phyloP scores from a whole-genome alignment of 2,797 vertebrate genomes.

The Sebastes vulpes region DNA sequence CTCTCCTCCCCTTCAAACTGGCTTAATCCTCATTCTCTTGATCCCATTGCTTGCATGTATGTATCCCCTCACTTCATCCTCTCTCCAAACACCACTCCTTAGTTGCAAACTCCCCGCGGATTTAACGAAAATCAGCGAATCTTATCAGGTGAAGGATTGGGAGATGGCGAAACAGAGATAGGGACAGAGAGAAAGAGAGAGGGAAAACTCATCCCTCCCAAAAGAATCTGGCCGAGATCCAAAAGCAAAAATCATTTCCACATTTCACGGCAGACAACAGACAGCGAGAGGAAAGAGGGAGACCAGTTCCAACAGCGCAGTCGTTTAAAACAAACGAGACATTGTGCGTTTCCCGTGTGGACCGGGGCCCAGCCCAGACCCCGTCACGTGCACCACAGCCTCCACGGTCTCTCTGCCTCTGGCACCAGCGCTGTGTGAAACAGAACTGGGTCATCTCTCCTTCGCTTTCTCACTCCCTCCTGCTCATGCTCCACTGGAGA shows the following conservation, averaged over 20 bases:
- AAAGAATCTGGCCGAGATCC: slow-evolving; percentile 83
- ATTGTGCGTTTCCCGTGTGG: slow-evolving; percentile 83
- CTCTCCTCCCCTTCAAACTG: slow-evolving; percentile 41
- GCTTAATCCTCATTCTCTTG: slow-evolving; percentile 48
- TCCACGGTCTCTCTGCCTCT: slow-evolving; percentile 72
- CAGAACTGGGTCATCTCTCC: slow-evolving; percentile 84
- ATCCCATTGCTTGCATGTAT: slow-evolving; percentile 46
- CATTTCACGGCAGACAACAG: slow-evolving; percentile 87
- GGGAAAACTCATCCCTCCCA: slow-evolving; percentile 73
- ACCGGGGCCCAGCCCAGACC: slow-evolving; percentile 77
- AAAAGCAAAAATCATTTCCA: slow-evolving; percentile 90
- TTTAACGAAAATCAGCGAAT: slow-evolving; percentile 39
- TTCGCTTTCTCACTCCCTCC: slow-evolving; percentile 59
- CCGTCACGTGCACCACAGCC: slow-evolving; percentile 79
- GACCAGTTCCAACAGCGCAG: slow-evolving; percentile 80
- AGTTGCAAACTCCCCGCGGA: slow-evolving; percentile 45
- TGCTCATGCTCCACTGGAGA: slow-evolving; percentile 57
- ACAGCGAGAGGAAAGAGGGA: slow-evolving; percentile 83
- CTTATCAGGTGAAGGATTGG: slow-evolving; percentile 59
- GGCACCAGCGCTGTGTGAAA: slow-evolving; percentile 75
- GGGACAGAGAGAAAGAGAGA: slow-evolving; percentile 19
- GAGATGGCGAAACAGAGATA: slow-evolving; percentile 62
- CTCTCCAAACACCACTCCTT: slow-evolving; percentile 55
- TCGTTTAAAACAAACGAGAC: slow-evolving; percentile 84
- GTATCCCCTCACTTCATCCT: slow-evolving; percentile 36